These are phyloP conservation scores for Arrhopalites spinosus DNA, from an alignment of 2,888 invertebrate genomes.

Conservation along the genomic window DNA sequence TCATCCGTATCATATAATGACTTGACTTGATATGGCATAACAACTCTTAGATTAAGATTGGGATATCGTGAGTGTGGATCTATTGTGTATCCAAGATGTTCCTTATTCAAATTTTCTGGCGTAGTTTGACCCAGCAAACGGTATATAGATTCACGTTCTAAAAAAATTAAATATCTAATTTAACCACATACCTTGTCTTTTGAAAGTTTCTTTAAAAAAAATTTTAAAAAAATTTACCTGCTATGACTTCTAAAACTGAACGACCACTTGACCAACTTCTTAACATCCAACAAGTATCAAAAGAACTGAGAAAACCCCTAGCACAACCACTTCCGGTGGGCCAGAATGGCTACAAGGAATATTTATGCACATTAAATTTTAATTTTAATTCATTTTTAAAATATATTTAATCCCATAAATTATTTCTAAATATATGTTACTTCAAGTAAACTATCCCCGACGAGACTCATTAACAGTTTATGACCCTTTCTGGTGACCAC, in stretches of 20 bases:
- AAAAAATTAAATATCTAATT: too few species aligned
- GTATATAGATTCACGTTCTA: constrained; percentile 91
- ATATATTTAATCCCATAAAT: constrained; percentile 12
- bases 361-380: background rate
- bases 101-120: constrained; percentile 91
- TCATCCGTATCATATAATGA: constrained; percentile 71
- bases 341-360: constrained; percentile 82
- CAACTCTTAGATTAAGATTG: constrained; percentile 76
- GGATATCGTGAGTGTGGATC: constrained; percentile 85
- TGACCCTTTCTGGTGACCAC: constrained; percentile 77
- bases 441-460: constrained; percentile 95
- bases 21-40: constrained; percentile 74
- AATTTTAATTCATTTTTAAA: background rate
- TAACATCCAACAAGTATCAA: constrained; percentile 96
- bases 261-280: constrained; percentile 76
- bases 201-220: too few species aligned
- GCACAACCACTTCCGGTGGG: constrained; percentile 95
- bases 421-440: constrained; percentile 59
- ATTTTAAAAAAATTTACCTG: constrained; percentile 60
- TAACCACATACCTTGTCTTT: too few species aligned
- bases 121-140: constrained; percentile 90
- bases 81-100: constrained; percentile 82
- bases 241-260: constrained; percentile 82
- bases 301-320: constrained; percentile 82
- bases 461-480: constrained; percentile 82